Base-by-base conservation (phyloP, 2,888 invertebrate genomes). In the Lochmaea capreae region DNA sequence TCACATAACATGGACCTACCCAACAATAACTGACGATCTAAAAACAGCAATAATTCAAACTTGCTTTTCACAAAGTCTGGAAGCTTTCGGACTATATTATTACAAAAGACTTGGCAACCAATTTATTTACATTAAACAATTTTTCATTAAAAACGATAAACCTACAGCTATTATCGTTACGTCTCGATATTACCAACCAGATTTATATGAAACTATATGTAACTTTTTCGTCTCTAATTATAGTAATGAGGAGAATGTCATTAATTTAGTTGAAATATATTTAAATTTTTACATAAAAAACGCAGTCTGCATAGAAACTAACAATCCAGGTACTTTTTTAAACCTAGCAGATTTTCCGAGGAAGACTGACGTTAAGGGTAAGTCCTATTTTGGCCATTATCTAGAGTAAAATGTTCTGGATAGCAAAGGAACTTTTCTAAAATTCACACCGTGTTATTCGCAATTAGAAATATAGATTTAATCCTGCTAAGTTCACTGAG, bases 121-220 rank as follows among this genome's bases (percentile, higher is more conserved):
- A 16, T 67, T 58, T 43, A 42, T 58, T 22, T 43, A 67, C 22
- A 67, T 67, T n/a, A 67, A 67, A 22, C 67, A 67, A 8, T 67
- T 67, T 59, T 18, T 33, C 18, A 42, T n/a, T 42, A 39, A 52
- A 39, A 67, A 67, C 12, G 42, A 59, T 14, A 67, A 42, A 42
- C 42, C 16, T 3, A 10, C 39, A 42, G 67, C 67, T 43, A 16
- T 67, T 9, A 52, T 67, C 18, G 39, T 67, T 12, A 18, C 33
- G 1, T 26, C 67, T 14, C 12, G 43, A 22, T 33, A n/a, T 18
- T 67, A 42, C n/a, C 54, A 33, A 46, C 67, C 67, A 18, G 22
- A 57, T 57, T 58, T 67, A 18, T 67, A 67, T 26, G 54, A 59
- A 59, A 43, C 16, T 1, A 39, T 67, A 39, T 67, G 67, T 59